Conservation (phyloP, 2,113 vertebrate species). For the Entelurus aequoreus region DNA sequence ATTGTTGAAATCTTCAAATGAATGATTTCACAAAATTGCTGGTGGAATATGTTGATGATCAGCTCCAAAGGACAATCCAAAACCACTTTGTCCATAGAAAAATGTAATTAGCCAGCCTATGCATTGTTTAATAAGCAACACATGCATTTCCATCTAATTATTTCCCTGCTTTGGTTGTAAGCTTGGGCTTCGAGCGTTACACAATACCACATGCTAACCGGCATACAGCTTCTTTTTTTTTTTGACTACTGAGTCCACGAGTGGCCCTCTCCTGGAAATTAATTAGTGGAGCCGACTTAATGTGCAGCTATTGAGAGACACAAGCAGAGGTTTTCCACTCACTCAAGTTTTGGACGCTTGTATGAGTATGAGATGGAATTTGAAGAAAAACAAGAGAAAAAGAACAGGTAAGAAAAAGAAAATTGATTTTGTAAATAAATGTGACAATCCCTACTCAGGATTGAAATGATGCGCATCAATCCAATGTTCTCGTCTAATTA, state of each 20-base stretch:
- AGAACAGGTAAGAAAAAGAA: slow-evolving; percentile 14
- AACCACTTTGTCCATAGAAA: slow-evolving; percentile 6
- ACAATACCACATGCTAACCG: slow-evolving; percentile 25
- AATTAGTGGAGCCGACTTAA: slow-evolving; percentile 56
- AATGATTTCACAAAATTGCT: not conserved
- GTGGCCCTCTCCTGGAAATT: slow-evolving; percentile 50
- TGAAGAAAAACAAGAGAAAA: slow-evolving; percentile 12
- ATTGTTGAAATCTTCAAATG: too few relatives aligned
- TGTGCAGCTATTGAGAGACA: slow-evolving; percentile 48
- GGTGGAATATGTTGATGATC: not conserved
- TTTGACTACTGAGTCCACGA: slow-evolving; percentile 45
- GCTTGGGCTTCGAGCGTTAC: slow-evolving; percentile 26
- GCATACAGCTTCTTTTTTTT: slow-evolving; percentile 51
- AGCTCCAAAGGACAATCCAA: not conserved
- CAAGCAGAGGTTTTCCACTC: slow-evolving; percentile 47
- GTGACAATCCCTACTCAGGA: slow-evolving; percentile 29
- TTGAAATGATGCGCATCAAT: slow-evolving; percentile 32
- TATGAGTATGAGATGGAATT: slow-evolving; percentile 39
- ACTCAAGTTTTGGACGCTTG: slow-evolving; percentile 42
- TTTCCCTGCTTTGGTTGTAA: slow-evolving; percentile 21
- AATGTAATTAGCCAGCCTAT: slow-evolving; percentile 21
- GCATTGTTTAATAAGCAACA: slow-evolving; percentile 24
- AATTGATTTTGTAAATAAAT: slow-evolving; percentile 37
- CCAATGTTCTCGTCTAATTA: slow-evolving; percentile 29
- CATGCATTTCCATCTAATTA: slow-evolving; percentile 12